These are phyloP conservation scores for Calonectris borealis DNA, from an alignment of 2,113 vertebrate genomes.

Conservation along the genomic window DNA sequence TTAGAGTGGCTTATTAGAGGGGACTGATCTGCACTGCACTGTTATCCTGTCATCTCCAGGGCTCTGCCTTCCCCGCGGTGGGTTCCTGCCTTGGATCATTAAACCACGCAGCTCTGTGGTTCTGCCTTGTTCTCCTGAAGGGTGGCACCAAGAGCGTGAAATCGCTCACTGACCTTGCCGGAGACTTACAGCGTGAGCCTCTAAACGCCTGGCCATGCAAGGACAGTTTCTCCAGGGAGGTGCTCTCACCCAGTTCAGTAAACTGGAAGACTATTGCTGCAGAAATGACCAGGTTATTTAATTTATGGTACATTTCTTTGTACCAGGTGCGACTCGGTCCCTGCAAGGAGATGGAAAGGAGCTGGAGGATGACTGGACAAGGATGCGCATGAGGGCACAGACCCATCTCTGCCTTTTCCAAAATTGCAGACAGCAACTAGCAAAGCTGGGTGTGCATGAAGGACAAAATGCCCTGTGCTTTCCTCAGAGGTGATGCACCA, in stretches of 20 bases:
- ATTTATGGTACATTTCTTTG: background rate
- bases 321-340: background rate
- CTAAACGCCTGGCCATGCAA: background rate
- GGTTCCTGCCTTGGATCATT: slow-evolving; percentile 1
- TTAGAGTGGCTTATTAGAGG: background rate
- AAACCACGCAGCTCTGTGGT: fast-evolving
- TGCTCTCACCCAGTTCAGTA: slow-evolving; percentile 29
- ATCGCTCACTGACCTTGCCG: background rate
- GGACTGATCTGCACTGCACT: fast-evolving
- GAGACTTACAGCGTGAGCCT: background rate
- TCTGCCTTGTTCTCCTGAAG: background rate
- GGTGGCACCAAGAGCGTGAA: background rate
- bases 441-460: background rate
- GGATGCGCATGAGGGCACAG: slow-evolving; percentile 11
- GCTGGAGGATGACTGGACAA: background rate
- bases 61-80: background rate
- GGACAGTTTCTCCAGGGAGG: background rate
- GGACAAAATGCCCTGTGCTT: background rate
- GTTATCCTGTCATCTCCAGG: background rate
- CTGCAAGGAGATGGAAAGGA: background rate
- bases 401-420: background rate
- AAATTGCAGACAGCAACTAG: background rate
- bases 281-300: background rate
- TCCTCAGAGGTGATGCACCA: background rate
- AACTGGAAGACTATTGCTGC: background rate